Evolutionary conservation across 1,140 invertebrate genomes (phyloP), one percentile per base, ranked within the genome.

Genomic region (Telenomus remus): DNA sequence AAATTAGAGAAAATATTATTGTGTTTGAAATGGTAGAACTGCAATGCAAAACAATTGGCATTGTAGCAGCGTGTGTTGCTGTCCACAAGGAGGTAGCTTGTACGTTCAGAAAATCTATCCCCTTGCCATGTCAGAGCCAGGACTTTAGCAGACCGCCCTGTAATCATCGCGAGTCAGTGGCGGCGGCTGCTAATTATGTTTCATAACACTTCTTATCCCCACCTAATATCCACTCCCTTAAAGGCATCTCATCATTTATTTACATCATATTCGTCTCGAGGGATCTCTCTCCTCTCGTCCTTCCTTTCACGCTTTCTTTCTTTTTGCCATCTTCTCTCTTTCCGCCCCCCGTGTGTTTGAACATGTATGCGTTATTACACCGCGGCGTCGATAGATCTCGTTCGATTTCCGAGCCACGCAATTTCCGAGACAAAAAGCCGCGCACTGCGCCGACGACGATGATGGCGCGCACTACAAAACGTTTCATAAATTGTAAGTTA

Each of bases 91-190:
- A 79, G 79, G 81, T 82, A 81, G 81, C 80, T 82, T 68, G 70
- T 74, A 70, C 60, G 19, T 6, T 51, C 75, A 78, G 69, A 64
- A 72, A 72, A 85, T 84, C 83, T 85, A 84, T 83, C 82, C 76
- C 78, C 75, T 76, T 61, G 60, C 76, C 76, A 27, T 27, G 19
- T 77, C 76, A 73, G 76, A 27, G 60, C 61, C 81, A 76, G 79
- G 85, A 86, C 83, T 86, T 84, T 85, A 77, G 83, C 84, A 81
- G 81, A 85, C 86, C 86, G 86, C 86, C 85, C 85, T 87, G 84
- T 87, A 87, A 87, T 87, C 86, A 87, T 87, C 84, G 85, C 85
- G 84, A 86, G 86, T 84, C 85, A 84, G 86, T 87, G 86, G 86
- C 86, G 82, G 86, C 84, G 86, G 83, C 81, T 83, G 86, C 84